Evolutionary conservation across 2,888 invertebrate genomes (phyloP).

Genomic region (Mimas tiliae): DNA sequence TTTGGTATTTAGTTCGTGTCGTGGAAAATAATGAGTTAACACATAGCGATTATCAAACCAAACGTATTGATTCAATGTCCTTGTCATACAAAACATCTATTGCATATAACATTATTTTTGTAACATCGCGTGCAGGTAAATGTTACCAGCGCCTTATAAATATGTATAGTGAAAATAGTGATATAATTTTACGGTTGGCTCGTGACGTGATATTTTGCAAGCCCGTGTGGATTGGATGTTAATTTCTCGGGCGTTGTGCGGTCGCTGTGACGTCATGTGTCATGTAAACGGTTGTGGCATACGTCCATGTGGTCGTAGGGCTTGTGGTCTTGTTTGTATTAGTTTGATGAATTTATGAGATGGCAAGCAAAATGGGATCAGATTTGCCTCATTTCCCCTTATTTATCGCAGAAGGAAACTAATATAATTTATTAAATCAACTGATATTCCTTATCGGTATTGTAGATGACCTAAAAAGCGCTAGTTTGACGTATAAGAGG

Average conservation of each 20-base stretch:
- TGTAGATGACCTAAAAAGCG: too few relatives aligned
- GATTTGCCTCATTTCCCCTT: too few relatives aligned
- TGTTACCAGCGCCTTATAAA: slow-evolving; percentile 6
- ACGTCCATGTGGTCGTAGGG: background rate
- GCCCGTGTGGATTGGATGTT: slow-evolving; percentile 17
- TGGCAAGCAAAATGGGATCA: too few relatives aligned
- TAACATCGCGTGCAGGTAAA: slow-evolving; percentile 7
- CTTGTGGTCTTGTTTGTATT: background rate
- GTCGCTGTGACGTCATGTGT: slow-evolving; percentile 6
- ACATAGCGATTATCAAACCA: background rate
- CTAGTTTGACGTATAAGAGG: too few relatives aligned
- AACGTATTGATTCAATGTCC: background rate
- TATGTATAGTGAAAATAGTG: slow-evolving; percentile 22
- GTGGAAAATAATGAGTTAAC: background rate
- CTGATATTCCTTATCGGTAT: too few relatives aligned
- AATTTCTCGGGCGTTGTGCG: slow-evolving; percentile 7
- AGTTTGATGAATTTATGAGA: background rate
- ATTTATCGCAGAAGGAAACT: too few relatives aligned
- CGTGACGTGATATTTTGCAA: slow-evolving; percentile 21
- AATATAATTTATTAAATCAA: too few relatives aligned
- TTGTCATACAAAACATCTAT: background rate
- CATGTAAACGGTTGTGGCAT: background rate
- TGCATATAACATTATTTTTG: background rate
- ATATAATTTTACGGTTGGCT: slow-evolving; percentile 22
- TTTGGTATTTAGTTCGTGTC: background rate